These are phyloP conservation scores for Hemicentrotus pulcherrimus DNA, from an alignment of 35 echinoderm and acorn worm species.

Conservation along the genomic window DNA sequence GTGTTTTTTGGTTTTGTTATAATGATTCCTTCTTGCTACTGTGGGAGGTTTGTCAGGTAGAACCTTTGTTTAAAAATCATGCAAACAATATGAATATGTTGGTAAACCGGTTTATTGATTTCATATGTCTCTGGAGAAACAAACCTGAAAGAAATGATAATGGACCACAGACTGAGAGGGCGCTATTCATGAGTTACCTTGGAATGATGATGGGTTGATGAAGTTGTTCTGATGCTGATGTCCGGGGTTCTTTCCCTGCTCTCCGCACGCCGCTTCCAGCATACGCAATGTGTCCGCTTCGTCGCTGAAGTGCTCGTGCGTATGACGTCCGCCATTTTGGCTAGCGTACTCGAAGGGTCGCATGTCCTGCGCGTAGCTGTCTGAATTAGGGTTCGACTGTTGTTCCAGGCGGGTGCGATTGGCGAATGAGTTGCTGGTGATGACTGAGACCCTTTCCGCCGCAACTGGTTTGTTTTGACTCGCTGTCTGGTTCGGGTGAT, in stretches of 20 bases:
- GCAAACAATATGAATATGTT: too few relatives aligned
- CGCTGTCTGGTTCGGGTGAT: background rate
- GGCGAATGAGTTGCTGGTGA: slow-evolving; percentile 64
- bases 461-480: slow-evolving; percentile 27
- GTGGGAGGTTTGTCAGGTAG: too few relatives aligned
- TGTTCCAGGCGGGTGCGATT: slow-evolving; percentile 30
- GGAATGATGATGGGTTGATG: background rate
- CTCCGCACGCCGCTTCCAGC: background rate
- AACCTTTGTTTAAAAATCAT: too few relatives aligned
- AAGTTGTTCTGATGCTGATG: background rate
- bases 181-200: background rate
- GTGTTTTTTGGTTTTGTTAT: too few relatives aligned
- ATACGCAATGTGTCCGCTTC: background rate
- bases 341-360: background rate
- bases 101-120: too few relatives aligned
- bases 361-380: background rate
- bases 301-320: slow-evolving; percentile 23
- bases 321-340: background rate
- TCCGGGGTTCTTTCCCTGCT: background rate
- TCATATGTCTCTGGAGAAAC: too few relatives aligned
- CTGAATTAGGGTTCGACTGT: background rate
- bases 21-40: too few relatives aligned
- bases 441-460: slow-evolving; percentile 71
- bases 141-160: too few relatives aligned
- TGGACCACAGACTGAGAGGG: background rate